These are phyloP conservation scores for Drosophila malerkotliana DNA, from an alignment of 1,140 invertebrate genomes.

Conservation along the genomic window DNA sequence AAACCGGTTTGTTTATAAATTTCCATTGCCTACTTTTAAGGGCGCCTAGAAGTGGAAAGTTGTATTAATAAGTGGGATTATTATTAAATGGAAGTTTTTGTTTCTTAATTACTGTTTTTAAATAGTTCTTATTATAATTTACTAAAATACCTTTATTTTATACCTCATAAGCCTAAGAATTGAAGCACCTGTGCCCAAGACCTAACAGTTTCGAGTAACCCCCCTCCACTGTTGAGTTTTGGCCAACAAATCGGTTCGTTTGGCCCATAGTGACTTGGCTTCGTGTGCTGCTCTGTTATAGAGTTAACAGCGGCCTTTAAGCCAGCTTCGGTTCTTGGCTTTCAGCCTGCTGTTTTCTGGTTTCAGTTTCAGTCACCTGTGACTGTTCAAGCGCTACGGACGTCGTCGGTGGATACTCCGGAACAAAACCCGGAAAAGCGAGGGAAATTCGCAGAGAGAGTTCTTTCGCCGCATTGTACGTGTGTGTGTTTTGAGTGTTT, in stretches of 20 bases:
- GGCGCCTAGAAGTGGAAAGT: too few relatives aligned
- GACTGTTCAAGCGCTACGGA: constrained; percentile 66
- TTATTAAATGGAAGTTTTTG: too few relatives aligned
- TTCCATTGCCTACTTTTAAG: too few relatives aligned
- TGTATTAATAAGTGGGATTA: too few relatives aligned
- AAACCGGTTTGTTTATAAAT: too few relatives aligned
- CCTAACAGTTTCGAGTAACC: too few relatives aligned
- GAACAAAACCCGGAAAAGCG: constrained; percentile 15
- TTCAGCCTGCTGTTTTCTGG: constrained; percentile 47
- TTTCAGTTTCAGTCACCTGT: constrained; percentile 63
- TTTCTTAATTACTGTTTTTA: too few relatives aligned
- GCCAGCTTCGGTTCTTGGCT: constrained; percentile 59
- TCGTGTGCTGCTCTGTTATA: constrained; percentile 33
- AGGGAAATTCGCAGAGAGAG: constrained; percentile 24
- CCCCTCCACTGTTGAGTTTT: neutral
- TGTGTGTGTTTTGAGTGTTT: constrained; percentile 54
- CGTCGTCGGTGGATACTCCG: constrained; percentile 45
- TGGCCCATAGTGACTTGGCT: constrained; percentile 3
- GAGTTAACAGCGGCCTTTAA: constrained; percentile 3
- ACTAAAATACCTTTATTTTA: too few relatives aligned
- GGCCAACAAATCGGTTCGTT: neutral
- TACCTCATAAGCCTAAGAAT: too few relatives aligned
- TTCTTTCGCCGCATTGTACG: constrained; percentile 23
- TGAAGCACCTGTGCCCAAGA: too few relatives aligned
- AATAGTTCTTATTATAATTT: too few relatives aligned